Evolutionary conservation across 2,797 vertebrate genomes (phyloP), one percentile per base, ranked within the genome.

Genomic region (Lacerta agilis): DNA sequence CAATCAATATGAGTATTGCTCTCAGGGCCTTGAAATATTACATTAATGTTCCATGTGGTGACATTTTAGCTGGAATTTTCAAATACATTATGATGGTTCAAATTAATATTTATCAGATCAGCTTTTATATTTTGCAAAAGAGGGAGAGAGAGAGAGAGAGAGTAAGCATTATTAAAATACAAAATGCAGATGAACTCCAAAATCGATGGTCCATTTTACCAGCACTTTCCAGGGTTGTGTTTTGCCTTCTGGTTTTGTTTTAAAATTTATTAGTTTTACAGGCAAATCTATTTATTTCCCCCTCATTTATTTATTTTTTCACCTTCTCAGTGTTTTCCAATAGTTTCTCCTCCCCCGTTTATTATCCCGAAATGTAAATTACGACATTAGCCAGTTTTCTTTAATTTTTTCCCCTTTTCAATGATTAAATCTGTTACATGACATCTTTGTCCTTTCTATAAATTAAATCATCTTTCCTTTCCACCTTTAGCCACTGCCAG

Each of bases 1-100:
- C 98, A 99, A 99, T 99, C 99, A 99, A 99, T 99, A 99, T 99
- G 98, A 99, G 98, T 98, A 99, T 99, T 99, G 98, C 99, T 99
- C 98, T 99, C 98, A 99, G 98, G 97, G 98, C 98, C 98, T 98
- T 99, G 99, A 99, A 99, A 99, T 99, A 99, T 99, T 99, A 99
- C 99, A 99, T 99, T 99, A 99, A 99, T 99, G 98, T 99, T 99
- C 98, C 98, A 99, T 99, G 99, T 99, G 99, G 98, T 99, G 99
- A 99, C 99, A 99, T 99, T 99, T 99, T 99, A 99, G 98, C 98
- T 98, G 98, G 98, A 98, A 99, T 99, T 99, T 99, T 99, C 98
- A 99, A 99, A 99, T 99, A 99, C 98, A 99, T 99, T 99, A 99
- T 98, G 98, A 99, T 99, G 98, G 99, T 98, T 99, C 98, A 99